A percentile compares a stretch with the other conserved stretches of the same genome.
Conservation (phyloP, 92 coral and sea anemone species). For the Porites divaricata region DNA sequence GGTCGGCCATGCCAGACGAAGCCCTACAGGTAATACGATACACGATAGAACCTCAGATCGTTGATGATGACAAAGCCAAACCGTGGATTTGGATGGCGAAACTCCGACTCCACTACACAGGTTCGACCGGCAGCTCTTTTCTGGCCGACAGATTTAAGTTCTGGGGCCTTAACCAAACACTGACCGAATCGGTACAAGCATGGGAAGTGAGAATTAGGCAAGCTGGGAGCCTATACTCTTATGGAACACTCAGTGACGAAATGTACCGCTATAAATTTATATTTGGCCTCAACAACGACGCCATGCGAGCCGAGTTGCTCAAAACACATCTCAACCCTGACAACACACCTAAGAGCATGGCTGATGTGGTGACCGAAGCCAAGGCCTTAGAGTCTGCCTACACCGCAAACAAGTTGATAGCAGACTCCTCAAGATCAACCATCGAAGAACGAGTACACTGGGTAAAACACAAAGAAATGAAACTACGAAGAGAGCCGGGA, state of each 20-base stretch:
- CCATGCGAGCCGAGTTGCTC: constrained; percentile 45
- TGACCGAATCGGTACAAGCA: constrained; percentile 31
- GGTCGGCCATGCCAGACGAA: constrained; percentile 50
- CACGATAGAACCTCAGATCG: constrained; percentile 39
- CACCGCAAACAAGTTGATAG: constrained; percentile 38
- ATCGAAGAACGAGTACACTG: constrained; percentile 41
- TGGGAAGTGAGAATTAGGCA: constrained; percentile 58
- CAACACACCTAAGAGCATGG: constrained; percentile 35
- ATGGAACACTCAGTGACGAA: constrained; percentile 43
- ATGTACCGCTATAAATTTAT: constrained; percentile 41
- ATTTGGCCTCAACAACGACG: constrained; percentile 27
- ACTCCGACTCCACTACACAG: constrained; percentile 42
- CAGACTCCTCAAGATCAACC: constrained; percentile 29
- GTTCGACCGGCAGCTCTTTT: constrained; percentile 26
- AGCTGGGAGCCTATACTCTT: constrained; percentile 46
- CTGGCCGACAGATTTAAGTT: constrained; percentile 35
- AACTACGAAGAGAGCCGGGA: constrained; percentile 29
- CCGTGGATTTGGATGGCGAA: constrained; percentile 43
- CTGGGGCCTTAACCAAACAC: constrained; percentile 24
- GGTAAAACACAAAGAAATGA: constrained; percentile 34
- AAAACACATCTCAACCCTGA: constrained; percentile 54
- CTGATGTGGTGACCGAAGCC: constrained; percentile 49
- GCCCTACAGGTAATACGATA: constrained; percentile 12
- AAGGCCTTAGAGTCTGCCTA: constrained; percentile 50
- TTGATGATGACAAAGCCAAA: constrained; percentile 16